Conservation (phyloP, 2,888 invertebrate genomes). For the Alloplasta piceator region DNA sequence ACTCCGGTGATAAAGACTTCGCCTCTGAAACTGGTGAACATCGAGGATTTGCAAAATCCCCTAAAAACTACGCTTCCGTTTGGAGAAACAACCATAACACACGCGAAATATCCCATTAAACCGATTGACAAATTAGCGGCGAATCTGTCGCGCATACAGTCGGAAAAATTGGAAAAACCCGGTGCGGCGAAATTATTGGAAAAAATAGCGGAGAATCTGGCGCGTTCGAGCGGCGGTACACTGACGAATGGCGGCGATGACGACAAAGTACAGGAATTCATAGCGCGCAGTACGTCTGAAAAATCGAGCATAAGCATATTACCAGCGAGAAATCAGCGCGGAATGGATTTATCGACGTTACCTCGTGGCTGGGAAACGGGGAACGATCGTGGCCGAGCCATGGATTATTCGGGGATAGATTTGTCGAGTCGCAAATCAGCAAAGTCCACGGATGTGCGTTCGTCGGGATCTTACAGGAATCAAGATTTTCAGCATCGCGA, state of each 20-base stretch:
- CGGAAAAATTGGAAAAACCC: slow-evolving; percentile 75
- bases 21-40: slow-evolving; percentile 77
- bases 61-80: slow-evolving; percentile 36
- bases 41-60: slow-evolving; percentile 72
- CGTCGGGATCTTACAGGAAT: slow-evolving; percentile 58
- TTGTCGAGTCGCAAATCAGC: slow-evolving; percentile 79
- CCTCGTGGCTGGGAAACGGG: slow-evolving; percentile 77
- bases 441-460: slow-evolving; percentile 71
- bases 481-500: slow-evolving; percentile 80
- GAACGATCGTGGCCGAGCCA: slow-evolving; percentile 75
- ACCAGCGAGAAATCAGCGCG: slow-evolving; percentile 72
- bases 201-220: slow-evolving; percentile 81
- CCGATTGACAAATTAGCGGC: slow-evolving; percentile 81
- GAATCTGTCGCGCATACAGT: slow-evolving; percentile 78
- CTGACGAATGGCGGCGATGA: slow-evolving; percentile 72
- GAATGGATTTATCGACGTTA: slow-evolving; percentile 79
- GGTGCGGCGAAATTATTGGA: slow-evolving; percentile 76
- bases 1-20: slow-evolving; percentile 80
- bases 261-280: slow-evolving; percentile 71
- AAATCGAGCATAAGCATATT: slow-evolving; percentile 52
- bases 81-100: slow-evolving; percentile 52
- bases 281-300: slow-evolving; percentile 67
- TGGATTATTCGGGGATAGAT: slow-evolving; percentile 81
- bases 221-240: slow-evolving; percentile 75
- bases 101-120: slow-evolving; percentile 77